Evolutionary conservation across 2,888 invertebrate genomes (phyloP).

Genomic region (Tolmerus cingulatus): DNA sequence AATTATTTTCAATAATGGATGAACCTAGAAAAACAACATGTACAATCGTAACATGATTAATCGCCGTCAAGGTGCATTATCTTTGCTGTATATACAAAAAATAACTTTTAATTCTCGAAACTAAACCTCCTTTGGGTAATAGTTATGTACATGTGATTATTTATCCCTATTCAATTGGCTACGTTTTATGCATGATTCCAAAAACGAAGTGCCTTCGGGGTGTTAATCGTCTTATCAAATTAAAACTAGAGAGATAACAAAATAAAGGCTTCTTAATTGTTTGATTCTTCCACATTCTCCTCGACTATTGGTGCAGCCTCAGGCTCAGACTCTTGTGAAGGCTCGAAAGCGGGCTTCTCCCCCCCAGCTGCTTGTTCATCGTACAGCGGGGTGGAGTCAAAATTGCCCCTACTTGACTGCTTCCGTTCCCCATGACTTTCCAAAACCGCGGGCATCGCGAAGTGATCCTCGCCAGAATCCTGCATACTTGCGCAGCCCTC

Average conservation of each 20-base stretch:
- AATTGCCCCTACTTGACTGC: background rate
- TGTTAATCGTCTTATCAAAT: conserved; percentile 10
- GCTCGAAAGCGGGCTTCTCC: background rate
- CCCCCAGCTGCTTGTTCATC: background rate
- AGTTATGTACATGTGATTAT: conserved; percentile 31
- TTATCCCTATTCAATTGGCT: background rate
- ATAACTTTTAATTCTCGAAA: background rate
- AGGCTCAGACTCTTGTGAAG: background rate
- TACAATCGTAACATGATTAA: background rate
- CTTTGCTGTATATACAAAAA: conserved; percentile 31
- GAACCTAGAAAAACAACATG: background rate
- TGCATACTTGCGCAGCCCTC: background rate
- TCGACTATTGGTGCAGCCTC: background rate
- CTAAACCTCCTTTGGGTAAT: background rate
- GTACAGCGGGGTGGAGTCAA: background rate
- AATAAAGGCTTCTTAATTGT: conserved; percentile 2
- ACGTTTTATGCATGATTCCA: background rate
- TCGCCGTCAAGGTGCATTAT: background rate
- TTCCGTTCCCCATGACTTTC: background rate
- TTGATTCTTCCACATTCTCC: background rate
- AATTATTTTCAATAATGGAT: background rate
- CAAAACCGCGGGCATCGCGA: background rate
- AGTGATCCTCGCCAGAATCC: background rate
- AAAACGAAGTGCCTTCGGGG: background rate
- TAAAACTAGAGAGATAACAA: conserved; percentile 8